Conservation (phyloP, 2,797 vertebrate genomes). For the Phaenicophaeus curvirostris region DNA sequence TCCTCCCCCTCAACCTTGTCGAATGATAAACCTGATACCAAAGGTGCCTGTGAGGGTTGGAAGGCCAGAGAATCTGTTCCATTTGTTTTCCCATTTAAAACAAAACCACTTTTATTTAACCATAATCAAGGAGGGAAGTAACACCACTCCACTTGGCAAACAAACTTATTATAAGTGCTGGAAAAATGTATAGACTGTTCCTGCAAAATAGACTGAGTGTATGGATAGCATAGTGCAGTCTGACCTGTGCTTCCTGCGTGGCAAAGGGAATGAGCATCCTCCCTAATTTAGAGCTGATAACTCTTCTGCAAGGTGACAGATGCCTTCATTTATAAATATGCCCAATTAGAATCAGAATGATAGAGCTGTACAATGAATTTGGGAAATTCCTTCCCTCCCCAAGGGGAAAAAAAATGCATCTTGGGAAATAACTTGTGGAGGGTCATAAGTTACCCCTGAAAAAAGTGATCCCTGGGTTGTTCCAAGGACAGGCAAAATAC, state of each 20-base stretch:
- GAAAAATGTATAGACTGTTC: constrained; percentile 19
- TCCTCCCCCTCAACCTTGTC: background rate
- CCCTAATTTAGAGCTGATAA: background rate
- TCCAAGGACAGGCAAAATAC: background rate
- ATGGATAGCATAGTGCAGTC: constrained; percentile 2
- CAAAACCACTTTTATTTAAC: background rate
- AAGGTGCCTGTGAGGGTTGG: background rate
- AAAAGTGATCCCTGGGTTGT: background rate
- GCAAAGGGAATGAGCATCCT: background rate
- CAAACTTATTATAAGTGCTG: background rate
- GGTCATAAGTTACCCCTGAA: background rate
- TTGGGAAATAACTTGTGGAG: background rate
- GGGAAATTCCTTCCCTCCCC: background rate
- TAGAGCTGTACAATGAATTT: background rate
- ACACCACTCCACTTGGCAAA: constrained; percentile 24
- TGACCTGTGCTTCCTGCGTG: background rate
- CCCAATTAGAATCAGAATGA: background rate
- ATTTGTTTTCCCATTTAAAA: constrained; percentile 31
- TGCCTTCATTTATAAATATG: background rate
- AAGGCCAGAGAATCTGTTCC: background rate
- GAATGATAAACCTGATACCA: constrained; percentile 18
- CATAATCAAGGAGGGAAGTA: constrained; percentile 5
- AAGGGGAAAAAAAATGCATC: background rate
- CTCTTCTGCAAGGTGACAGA: background rate
- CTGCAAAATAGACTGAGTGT: background rate